These are phyloP conservation scores for Perca fluviatilis DNA, from an alignment of 2,113 vertebrate species.

Conservation along the genomic window DNA sequence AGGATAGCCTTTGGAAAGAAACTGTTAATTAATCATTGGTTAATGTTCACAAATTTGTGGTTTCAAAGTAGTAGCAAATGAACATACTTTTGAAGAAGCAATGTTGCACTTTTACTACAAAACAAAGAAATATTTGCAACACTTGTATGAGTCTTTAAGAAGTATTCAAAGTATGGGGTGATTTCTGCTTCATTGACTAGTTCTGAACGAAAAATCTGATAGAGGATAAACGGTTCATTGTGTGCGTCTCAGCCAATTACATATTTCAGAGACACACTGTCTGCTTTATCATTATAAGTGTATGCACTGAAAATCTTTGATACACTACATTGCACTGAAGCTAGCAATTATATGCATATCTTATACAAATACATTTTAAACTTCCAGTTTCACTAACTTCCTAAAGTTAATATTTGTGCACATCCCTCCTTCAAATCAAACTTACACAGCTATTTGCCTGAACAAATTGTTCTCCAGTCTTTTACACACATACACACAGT, in stretches of 20 bases:
- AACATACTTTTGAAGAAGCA: not conserved
- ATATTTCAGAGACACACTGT: not conserved
- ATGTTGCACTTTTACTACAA: not conserved
- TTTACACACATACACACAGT: conserved; percentile 31
- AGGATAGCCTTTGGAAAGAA: no score
- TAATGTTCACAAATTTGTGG: not conserved
- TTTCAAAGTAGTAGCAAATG: not conserved
- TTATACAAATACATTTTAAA: not conserved
- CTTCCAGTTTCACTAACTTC: not conserved
- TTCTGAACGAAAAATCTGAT: not conserved
- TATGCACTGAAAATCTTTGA: not conserved
- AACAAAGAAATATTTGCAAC: not conserved
- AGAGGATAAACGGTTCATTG: not conserved
- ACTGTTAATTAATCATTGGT: no score
- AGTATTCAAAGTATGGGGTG: not conserved
- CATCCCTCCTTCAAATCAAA: conserved; percentile 2
- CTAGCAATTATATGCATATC: no score
- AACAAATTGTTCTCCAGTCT: conserved; percentile 31
- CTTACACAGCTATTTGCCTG: conserved; percentile 3
- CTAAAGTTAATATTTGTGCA: conserved; percentile 16
- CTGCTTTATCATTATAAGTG: not conserved
- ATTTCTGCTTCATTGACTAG: not conserved
- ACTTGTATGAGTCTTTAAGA: not conserved
- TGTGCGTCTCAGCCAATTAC: not conserved
- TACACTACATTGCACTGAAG: not conserved